Evolutionary conservation across 1,140 invertebrate genomes (phyloP).

Genomic region (Calephelis virginiensis): DNA sequence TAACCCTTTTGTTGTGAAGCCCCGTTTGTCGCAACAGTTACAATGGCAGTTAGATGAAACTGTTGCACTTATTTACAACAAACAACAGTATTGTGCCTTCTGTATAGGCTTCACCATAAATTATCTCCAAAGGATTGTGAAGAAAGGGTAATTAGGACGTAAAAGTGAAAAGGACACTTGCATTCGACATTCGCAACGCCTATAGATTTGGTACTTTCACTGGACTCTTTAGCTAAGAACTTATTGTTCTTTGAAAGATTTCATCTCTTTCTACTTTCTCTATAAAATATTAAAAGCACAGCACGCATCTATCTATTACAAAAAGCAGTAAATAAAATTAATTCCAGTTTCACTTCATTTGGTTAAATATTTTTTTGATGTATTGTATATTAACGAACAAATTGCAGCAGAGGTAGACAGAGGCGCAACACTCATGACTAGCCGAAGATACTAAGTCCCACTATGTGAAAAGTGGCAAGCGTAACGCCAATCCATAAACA

Average conservation of each 20-base stretch:
- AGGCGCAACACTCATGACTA: too few species aligned
- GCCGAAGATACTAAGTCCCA: too few species aligned
- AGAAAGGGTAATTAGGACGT: constrained; percentile 62
- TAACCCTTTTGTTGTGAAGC: constrained; percentile 40
- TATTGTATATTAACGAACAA: too few species aligned
- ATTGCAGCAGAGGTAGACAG: too few species aligned
- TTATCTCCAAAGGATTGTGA: constrained; percentile 6
- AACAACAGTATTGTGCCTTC: not conserved
- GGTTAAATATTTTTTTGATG: too few species aligned
- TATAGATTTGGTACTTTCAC: constrained; percentile 63
- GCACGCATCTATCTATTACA: not conserved
- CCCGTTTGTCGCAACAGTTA: constrained; percentile 39
- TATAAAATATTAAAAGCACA: not conserved
- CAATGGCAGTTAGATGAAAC: constrained; percentile 42
- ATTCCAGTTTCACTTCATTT: too few species aligned
- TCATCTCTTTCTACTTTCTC: not conserved
- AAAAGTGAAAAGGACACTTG: constrained; percentile 66
- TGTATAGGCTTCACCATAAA: constrained; percentile 2
- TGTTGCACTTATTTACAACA: constrained; percentile 63
- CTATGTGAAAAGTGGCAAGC: too few species aligned
- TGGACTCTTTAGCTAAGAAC: constrained; percentile 37
- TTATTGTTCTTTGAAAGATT: not conserved
- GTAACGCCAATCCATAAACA: too few species aligned
- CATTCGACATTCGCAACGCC: constrained; percentile 56
- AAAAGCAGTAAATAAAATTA: too few species aligned